These are phyloP conservation scores for Gila orcuttii DNA, from an alignment of 2,113 vertebrate genomes.

Conservation along the genomic window DNA sequence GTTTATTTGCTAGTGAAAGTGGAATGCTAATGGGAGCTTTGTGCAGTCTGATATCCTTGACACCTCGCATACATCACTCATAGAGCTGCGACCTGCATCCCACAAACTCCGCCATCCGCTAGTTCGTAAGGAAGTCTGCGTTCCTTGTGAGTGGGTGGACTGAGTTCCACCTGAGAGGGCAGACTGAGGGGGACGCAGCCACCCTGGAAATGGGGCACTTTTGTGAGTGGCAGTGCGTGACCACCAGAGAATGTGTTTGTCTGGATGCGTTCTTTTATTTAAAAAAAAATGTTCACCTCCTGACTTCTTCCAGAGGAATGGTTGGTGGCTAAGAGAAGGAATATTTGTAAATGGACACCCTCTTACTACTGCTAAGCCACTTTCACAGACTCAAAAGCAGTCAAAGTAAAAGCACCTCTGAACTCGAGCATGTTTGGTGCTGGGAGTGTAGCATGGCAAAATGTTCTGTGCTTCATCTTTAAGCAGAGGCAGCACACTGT, in stretches of 20 bases:
- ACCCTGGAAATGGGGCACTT: conserved; percentile 60
- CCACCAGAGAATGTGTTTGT: conserved; percentile 47
- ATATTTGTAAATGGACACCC: conserved; percentile 48
- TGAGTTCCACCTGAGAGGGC: conserved; percentile 56
- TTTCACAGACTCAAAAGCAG: too few relatives aligned
- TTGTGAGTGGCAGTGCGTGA: conserved; percentile 46
- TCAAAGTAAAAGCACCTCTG: conserved; percentile 47
- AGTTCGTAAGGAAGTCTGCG: conserved; percentile 56
- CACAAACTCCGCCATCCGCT: conserved; percentile 40
- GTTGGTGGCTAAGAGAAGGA: conserved; percentile 25
- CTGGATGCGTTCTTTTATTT: conserved; percentile 16
- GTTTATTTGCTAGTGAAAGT: neutral
- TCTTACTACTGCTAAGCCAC: too few relatives aligned
- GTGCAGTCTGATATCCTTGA: conserved; percentile 67
- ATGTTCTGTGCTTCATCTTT: conserved; percentile 37
- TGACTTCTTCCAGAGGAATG: conserved; percentile 48
- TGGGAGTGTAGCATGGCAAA: conserved; percentile 41
- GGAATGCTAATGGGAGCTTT: conserved; percentile 75
- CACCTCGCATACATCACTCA: conserved; percentile 74
- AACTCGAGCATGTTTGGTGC: conserved; percentile 47
- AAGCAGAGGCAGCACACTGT: conserved; percentile 15
- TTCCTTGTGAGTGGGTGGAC: conserved; percentile 55
- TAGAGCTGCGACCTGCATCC: conserved; percentile 61
- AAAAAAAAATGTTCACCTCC: neutral
- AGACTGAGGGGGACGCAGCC: conserved; percentile 53